phyloP scores from a whole-genome alignment of 1,140 invertebrate species.

The Cydia splendana region DNA sequence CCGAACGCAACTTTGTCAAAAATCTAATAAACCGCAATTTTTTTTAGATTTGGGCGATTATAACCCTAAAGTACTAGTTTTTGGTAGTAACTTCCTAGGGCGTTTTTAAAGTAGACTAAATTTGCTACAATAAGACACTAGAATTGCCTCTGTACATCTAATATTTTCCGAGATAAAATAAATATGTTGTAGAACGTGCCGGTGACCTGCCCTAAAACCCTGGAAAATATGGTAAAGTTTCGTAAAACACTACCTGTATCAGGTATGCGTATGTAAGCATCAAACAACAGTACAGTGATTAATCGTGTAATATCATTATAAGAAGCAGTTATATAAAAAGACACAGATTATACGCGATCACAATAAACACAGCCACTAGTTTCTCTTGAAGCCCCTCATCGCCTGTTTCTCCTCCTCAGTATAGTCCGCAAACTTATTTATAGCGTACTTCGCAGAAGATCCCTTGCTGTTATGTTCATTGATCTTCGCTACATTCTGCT shows the following conservation, averaged over 20 bases:
- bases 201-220: too few species aligned
- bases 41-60: too few species aligned
- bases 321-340: not conserved
- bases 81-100: too few species aligned
- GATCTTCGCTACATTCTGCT: slow-evolving; percentile 16
- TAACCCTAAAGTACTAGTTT: too few species aligned
- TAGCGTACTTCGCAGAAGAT: not conserved
- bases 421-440: slow-evolving; percentile 34
- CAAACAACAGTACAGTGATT: not conserved
- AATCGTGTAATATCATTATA: not conserved
- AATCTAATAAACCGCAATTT: too few species aligned
- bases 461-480: slow-evolving; percentile 16
- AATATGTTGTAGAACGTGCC: too few species aligned
- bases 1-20: too few species aligned
- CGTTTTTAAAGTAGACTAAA: too few species aligned
- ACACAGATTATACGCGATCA: not conserved
- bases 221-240: not conserved
- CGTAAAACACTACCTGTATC: not conserved
- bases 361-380: slow-evolving; percentile 7
- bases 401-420: slow-evolving; percentile 24
- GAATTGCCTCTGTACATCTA: too few species aligned
- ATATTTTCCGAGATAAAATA: too few species aligned
- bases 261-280: not conserved
- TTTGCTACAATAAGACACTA: too few species aligned
- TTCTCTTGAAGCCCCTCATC: slow-evolving; percentile 5